Evolutionary conservation across 1,140 invertebrate genomes (phyloP).

Genomic region (Bombus huntii): DNA sequence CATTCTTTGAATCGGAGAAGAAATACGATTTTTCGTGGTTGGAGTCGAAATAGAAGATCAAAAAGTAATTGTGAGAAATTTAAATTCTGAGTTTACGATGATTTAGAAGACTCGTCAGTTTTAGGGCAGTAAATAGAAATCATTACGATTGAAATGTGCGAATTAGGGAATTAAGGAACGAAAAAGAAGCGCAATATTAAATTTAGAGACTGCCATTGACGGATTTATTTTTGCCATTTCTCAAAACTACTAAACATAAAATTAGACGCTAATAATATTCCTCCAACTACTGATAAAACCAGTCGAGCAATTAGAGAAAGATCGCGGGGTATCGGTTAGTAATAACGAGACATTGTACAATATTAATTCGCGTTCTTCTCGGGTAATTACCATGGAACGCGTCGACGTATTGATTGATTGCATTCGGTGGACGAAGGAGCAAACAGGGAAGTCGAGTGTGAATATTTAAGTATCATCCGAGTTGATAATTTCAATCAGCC

Average conservation of each 20-base stretch:
- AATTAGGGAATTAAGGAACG: not conserved
- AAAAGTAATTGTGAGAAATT: not conserved
- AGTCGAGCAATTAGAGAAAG: slow-evolving; percentile 4
- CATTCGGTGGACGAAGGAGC: not conserved
- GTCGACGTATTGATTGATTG: slow-evolving; percentile 31
- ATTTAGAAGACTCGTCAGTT: not conserved
- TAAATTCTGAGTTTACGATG: too few species aligned
- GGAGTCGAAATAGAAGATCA: too few species aligned
- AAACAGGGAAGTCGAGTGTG: not conserved
- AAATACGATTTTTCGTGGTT: not conserved
- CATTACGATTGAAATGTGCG: not conserved
- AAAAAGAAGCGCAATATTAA: too few species aligned
- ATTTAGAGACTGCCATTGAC: not conserved
- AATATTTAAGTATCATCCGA: not conserved
- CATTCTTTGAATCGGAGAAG: not conserved
- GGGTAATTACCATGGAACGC: slow-evolving; percentile 20
- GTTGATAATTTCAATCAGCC: not conserved
- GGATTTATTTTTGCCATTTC: not conserved
- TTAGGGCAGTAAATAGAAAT: not conserved
- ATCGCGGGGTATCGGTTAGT: not conserved
- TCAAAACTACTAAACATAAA: not conserved
- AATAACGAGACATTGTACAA: slow-evolving; percentile 1
- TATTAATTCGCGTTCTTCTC: slow-evolving; percentile 30
- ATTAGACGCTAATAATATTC: not conserved
- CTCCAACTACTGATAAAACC: not conserved